A percentile compares a stretch with the other conserved stretches of the same genome.
Evolutionary conservation across 2,888 invertebrate genomes (phyloP).

Genomic region (Zele albiditarsus): DNA sequence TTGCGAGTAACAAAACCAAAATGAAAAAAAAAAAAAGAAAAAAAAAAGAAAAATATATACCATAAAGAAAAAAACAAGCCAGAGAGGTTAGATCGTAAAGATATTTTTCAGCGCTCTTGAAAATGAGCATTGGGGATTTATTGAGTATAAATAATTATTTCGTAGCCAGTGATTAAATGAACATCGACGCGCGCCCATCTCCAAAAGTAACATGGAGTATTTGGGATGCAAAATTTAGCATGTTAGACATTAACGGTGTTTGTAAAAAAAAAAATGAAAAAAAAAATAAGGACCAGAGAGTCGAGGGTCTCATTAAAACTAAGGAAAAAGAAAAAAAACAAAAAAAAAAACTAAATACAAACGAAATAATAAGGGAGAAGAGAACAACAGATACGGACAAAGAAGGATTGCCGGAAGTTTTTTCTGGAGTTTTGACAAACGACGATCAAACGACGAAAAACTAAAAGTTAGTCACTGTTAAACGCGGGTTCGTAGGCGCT

Average conservation of each 20-base stretch:
- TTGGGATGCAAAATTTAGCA: slow-evolving; percentile 31
- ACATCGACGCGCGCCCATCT: slow-evolving; percentile 29
- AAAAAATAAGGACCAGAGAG: slow-evolving; percentile 30
- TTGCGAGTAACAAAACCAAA: slow-evolving; percentile 9
- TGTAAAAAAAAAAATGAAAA: slow-evolving; percentile 28
- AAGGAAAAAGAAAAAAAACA: slow-evolving; percentile 37
- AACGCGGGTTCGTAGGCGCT: slow-evolving; percentile 23
- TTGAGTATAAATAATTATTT: slow-evolving; percentile 44
- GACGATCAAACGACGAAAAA: slow-evolving; percentile 32
- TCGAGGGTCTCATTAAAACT: slow-evolving; percentile 44
- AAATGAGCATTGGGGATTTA: slow-evolving; percentile 31
- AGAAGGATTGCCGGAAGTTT: slow-evolving; percentile 24
- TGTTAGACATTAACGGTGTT: slow-evolving; percentile 42
- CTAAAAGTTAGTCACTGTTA: slow-evolving; percentile 26
- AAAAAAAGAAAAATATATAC: slow-evolving; percentile 5
- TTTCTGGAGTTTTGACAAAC: slow-evolving; percentile 37
- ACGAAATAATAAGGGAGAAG: slow-evolving; percentile 44
- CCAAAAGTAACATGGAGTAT: slow-evolving; percentile 11
- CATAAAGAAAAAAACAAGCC: slow-evolving; percentile 1
- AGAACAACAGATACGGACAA: slow-evolving; percentile 36
- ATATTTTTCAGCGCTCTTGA: slow-evolving; percentile 40
- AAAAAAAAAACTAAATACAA: slow-evolving; percentile 44
- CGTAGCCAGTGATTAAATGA: slow-evolving; percentile 35
- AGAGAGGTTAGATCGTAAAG: slow-evolving; percentile 36
- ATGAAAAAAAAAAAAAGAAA: slow-evolving; percentile 5